Conservation (phyloP, 2,888 invertebrate species). For the Silvanus unidentatus region DNA sequence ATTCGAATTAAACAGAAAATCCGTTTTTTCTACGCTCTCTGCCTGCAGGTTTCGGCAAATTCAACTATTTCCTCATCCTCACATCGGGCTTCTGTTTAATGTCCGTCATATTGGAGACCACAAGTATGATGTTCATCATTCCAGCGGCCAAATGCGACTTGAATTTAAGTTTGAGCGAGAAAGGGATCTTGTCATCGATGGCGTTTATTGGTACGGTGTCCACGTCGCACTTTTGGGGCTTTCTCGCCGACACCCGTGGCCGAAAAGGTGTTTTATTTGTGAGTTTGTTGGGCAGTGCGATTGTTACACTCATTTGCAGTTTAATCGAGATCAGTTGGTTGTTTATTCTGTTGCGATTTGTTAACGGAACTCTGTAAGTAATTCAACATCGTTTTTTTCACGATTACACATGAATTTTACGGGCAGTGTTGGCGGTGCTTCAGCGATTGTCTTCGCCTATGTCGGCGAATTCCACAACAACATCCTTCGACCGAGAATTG, state of each 20-base stretch:
- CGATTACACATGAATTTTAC: background rate
- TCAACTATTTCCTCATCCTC: constrained; percentile 52
- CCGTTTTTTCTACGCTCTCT: no score
- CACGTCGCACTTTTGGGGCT: constrained; percentile 57
- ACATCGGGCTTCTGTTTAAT: constrained; percentile 59
- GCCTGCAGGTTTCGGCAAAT: constrained; percentile 1
- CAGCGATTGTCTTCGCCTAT: constrained; percentile 50
- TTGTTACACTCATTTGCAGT: constrained; percentile 49
- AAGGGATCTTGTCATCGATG: constrained; percentile 60
- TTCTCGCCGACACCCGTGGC: constrained; percentile 53
- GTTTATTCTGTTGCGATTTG: constrained; percentile 49
- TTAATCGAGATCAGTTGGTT: constrained; percentile 49
- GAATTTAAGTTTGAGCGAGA: constrained; percentile 53
- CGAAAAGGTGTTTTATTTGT: constrained; percentile 48
- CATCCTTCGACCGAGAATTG: constrained; percentile 44
- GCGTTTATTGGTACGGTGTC: constrained; percentile 58
- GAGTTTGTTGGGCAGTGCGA: constrained; percentile 47
- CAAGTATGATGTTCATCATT: constrained; percentile 60
- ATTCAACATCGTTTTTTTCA: constrained; percentile 11
- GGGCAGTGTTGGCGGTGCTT: constrained; percentile 45
- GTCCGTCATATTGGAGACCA: constrained; percentile 63
- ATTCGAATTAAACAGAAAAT: background rate
- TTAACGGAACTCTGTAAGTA: constrained; percentile 51
- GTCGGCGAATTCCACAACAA: constrained; percentile 51
- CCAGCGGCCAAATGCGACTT: constrained; percentile 66